Base-by-base conservation (phyloP, 2,113 vertebrate species). In the Ceyx melanurus region DNA sequence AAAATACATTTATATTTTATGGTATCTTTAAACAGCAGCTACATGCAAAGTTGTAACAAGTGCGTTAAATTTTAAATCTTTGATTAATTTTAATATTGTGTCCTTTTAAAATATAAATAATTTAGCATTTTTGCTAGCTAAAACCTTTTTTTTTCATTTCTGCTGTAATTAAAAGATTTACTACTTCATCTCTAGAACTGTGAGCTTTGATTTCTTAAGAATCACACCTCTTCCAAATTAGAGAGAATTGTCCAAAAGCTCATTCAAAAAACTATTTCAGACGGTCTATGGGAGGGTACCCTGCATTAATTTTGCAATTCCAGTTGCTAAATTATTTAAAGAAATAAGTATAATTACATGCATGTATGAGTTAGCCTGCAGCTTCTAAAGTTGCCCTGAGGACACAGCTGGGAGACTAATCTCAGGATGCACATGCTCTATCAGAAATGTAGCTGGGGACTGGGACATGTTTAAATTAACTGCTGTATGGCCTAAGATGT, bases 1-100 rank as follows among this genome's bases (percentile, higher is more conserved):
- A n/a, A 83, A 82, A n/a, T 60, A 51, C 25, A 92, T 92, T 64
- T 51, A 48, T 48, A 48, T 48, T 48, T 48, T 48, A 48, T 48
- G 46, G 46, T 48, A 48, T 48, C 20, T 48, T 48, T 9, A 37
- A 37, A 37, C 37, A 82, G 33, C 33, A 73, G 58, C 73, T 81
- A 92, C 74, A 46, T 28, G 18, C 26, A 85, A 68, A 92, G 40
- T 66, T 76, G 35, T 83, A 92, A 89, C 37, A 87, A 91, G 56
- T 42, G 2, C 92, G 90, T 91, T 93, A 87, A 91, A 90, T 80
- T 93, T 93, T 89, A 93, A 90, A 92, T 80, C 64, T 25, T 62
- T 60, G 66, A 82, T 90, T 37, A 93, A 96, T 94, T 86, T 95
- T 94, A 92, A 94, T 81, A 72, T 57, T 68, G 54, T 62, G 20